phyloP scores from a whole-genome alignment of 2,113 vertebrate species.

The Fulica atra region DNA sequence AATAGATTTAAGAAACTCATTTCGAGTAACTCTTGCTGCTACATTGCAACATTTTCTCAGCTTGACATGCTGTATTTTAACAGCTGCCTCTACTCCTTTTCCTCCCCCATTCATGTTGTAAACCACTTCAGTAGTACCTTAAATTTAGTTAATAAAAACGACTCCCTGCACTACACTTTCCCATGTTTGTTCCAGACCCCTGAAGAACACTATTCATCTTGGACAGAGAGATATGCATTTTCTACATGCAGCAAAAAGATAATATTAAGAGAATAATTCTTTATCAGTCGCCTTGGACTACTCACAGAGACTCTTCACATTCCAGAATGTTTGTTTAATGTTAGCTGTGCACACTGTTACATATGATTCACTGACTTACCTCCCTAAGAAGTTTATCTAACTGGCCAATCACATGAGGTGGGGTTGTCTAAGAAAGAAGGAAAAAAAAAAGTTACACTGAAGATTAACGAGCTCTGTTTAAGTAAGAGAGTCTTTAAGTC shows the following conservation, averaged over 20 bases:
- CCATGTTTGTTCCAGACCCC: neutral
- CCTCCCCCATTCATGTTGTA: neutral
- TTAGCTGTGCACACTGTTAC: neutral
- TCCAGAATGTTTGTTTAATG: neutral
- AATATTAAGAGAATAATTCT: neutral
- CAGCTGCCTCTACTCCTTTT: neutral
- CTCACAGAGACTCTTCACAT: neutral
- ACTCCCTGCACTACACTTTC: neutral
- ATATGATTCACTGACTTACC: constrained; percentile 74
- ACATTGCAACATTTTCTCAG: neutral
- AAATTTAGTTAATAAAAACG: neutral
- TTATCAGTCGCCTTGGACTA: neutral
- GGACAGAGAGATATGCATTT: neutral
- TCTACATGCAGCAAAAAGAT: neutral
- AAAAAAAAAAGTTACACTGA: neutral
- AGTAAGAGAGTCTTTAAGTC: neutral
- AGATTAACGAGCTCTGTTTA: neutral
- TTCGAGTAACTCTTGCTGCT: neutral
- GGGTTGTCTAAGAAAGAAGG: constrained; percentile 84
- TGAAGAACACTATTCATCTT: neutral
- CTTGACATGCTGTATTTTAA: neutral
- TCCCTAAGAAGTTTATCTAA: constrained; percentile 96
- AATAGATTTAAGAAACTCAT: neutral
- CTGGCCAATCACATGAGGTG: constrained; percentile 95
- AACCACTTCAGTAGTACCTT: neutral